Evolutionary conservation across 2,888 invertebrate species (phyloP), one percentile per base, ranked within the genome.

Genomic region (Caenorhabditis afra): DNA sequence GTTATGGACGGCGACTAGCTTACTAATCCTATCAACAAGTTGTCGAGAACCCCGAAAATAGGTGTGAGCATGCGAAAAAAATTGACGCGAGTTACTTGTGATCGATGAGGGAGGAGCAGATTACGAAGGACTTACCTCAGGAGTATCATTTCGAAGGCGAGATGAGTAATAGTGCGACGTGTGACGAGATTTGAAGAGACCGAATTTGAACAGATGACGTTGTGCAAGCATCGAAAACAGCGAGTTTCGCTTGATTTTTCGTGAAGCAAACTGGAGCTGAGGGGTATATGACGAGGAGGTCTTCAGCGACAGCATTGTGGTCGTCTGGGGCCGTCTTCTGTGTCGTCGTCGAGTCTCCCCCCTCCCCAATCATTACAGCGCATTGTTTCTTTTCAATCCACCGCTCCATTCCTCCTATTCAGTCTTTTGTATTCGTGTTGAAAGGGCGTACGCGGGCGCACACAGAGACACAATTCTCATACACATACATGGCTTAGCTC

Each of bases 321-420:
- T 70, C 50, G 79, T 61, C 66, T 66, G 57, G 65, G 67, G 44
- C 75, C 62, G 75, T 75, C 75, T 75, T 75, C 67, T 75, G 67
- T 66, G 61, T 65, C 65, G 75, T 68, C 75, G 75, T 67, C 66
- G 79, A 77, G 70, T 74, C 79, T 68, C 71, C 81, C 71, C 81
- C 29, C 29, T 29, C 29, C 71, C 80, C 82, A 85, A 83, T 85
- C 82, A 85, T 85, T 85, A 85, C 85, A 83, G 81, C 79, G 83
- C 82, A 85, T 85, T 85, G 85, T 85, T 85, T 85, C 85, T 85
- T 85, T 85, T 85, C 81, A 83, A 82, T 83, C 82, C 85, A 83
- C 85, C 83, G 83, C 82, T 85, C 83, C 80, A 84, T 82, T 82
- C 81, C 81, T 79, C 77, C 84, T 82, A 84, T 84, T 84, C 81